phyloP scores from a whole-genome alignment of 2,888 invertebrate species.

The Chymomyza fuscimana region DNA sequence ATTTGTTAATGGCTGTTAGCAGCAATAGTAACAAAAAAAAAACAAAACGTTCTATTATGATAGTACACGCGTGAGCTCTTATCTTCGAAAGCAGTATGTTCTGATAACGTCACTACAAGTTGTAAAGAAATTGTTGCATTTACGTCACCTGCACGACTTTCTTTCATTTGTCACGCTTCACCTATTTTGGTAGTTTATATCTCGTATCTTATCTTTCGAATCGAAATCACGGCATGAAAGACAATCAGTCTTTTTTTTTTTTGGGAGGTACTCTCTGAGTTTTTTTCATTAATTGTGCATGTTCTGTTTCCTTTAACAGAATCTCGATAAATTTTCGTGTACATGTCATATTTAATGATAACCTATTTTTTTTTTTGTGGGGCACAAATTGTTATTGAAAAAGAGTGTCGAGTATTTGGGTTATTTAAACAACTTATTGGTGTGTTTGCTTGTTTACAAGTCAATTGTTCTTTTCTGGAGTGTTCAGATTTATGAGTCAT shows the following conservation, averaged over 20 bases:
- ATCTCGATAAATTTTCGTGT: not conserved
- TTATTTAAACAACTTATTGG: constrained; percentile 56
- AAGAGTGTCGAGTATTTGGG: constrained; percentile 50
- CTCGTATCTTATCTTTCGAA: constrained; percentile 56
- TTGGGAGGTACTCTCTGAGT: constrained; percentile 14
- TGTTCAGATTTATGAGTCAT: constrained; percentile 54
- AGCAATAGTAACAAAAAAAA: too few species aligned
- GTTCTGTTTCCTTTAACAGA: constrained; percentile 12
- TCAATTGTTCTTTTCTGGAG: constrained; percentile 51
- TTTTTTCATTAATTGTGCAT: constrained; percentile 48
- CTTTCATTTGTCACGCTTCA: constrained; percentile 50
- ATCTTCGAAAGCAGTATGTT: not conserved
- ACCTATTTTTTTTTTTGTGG: constrained; percentile 46
- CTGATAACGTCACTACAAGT: not conserved
- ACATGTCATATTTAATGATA: constrained; percentile 58
- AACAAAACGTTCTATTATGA: too few species aligned
- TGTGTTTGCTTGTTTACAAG: constrained; percentile 47
- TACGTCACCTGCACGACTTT: not conserved
- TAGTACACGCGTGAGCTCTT: not conserved
- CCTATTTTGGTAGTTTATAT: constrained; percentile 12
- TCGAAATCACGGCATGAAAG: constrained; percentile 63
- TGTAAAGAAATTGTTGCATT: not conserved
- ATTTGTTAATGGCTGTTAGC: not conserved
- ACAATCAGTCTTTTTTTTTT: constrained; percentile 38
- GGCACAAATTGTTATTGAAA: constrained; percentile 27